Base-by-base conservation (phyloP, 2,888 invertebrate species). In the Polylopha cassiicola region DNA sequence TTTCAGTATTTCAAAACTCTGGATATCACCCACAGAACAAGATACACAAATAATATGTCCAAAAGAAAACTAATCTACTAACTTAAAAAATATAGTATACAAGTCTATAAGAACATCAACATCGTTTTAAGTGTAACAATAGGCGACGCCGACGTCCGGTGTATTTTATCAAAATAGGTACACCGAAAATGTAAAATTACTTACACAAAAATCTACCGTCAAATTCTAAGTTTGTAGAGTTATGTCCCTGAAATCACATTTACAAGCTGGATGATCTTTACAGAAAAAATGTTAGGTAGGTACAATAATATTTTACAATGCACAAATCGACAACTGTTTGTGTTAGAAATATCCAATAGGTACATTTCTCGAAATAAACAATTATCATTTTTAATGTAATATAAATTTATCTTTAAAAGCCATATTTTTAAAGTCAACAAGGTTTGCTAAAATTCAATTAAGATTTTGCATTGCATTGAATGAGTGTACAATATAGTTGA, bases 201-300 rank as follows among this genome's bases (percentile, higher is more conserved):
- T 16, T 27, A 27, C 16, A 27, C 16, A 27, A 26, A 27, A 9
- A 8, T 27, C 9, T 27, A 37, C 30, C 18, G 37, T 37, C 37
- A 30, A 18, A 26, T 18, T 26, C 4, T 8, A 11, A 8, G 18
- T 13, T 33, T 18, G 24, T 66, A 65, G 59, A 67, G 67, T 61
- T 57, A 56, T 61, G 58, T 60, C 67, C 62, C 52, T 45, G 53
- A 75, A 73, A 78, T 73, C 70, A 51, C 65, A 72, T 72, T 65
- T 76, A 76, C 73, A 82, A 81, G 81, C 71, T 72, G 70, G 74
- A 74, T 81, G 80, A 82, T 81, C 63, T 71, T 71, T 61, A 65
- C 78, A 79, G 61, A 76, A 74, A 73, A 69, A 61, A 62, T n/a
- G n/a, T n/a, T n/a, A n/a, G n/a, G n/a, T n/a, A 64, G 49, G 58